Base-by-base conservation (phyloP, 2,888 invertebrate genomes). In the Gisinianus flammeolus region DNA sequence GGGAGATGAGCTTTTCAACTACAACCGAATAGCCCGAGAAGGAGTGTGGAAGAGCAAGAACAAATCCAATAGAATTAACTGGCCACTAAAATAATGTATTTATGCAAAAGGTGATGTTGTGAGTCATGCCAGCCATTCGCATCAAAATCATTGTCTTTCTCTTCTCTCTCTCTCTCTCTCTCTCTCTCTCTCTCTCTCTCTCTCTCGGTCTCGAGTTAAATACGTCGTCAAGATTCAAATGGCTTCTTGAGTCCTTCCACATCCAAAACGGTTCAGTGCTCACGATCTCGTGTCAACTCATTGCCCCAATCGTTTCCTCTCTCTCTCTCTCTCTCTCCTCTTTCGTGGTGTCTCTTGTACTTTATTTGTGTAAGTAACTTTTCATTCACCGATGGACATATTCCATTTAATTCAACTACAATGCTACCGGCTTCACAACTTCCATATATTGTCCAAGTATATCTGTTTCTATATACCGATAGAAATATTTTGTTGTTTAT, bases 211-310 rank as follows among this genome's bases (percentile, higher is more conserved):
- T n/a, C 71, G 35, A 44, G 26, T 68, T 79, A 79, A 79, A 75
- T 76, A 79, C 72, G 79, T 79, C 79, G 76, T 79, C 79, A 79
- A 79, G 76, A 79, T 79, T 76, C 79, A 79, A 79, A 79, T 79
- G 75, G 76, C 71, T 69, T 69, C 58, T 68, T 76, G 69, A 44
- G 69, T 68, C 58, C 62, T 35, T 76, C 44, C 26, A 35, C 30
- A 52, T 66, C 74, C 74, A 74, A 28, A 16, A 64, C 74, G 74
- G 74, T 74, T 26, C 74, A 74, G 28, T 72, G 72, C 58, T 72
- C 24, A 68, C 28, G 66, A 28, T 54, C n/a, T 54, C 54, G n/a
- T n/a, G n/a, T 66, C 28, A 66, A 66, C 66, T 66, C 31, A 66
- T 66, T 66, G 66, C 66, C 66, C 30, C 66, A 26, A 66, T 26